Base-by-base conservation (phyloP, 2,888 invertebrate species). In the Ectemnius cavifrons region DNA sequence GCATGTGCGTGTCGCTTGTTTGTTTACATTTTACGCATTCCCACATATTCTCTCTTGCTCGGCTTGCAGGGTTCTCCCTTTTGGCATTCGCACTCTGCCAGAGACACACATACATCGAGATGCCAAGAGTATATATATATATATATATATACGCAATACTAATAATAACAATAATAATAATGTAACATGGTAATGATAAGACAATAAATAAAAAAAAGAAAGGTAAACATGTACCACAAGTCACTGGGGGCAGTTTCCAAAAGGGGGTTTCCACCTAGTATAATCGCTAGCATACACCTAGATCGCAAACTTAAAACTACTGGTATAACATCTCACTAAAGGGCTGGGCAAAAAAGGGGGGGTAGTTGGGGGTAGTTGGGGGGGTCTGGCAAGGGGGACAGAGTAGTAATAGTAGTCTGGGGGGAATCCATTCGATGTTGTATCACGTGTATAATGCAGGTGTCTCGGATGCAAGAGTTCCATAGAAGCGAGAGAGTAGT, bases 271-370 rank as follows among this genome's bases (percentile, higher is more conserved):
- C 37, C 37, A 37, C 37, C 37, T 37, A 37, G 37, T 37, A 37
- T 37, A 37, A 37, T 84, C 82, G 86, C 86, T 89, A 88, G 89
- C 89, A 90, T 89, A 89, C 89, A 89, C 84, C 86, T 87, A 87
- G 85, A 84, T 84, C 86, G 85, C 76, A 79, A 77, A 88, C 86
- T 89, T 85, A 83, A 84, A 88, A 86, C 90, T 90, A 90, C 90
- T 83, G 77, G 73, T 82, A 86, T 82, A 87, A 90, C 90, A 90
- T 89, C 78, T 90, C 89, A 90, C 90, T 90, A 90, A 87, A 76
- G 85, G 87, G 83, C 69, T 27, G 69, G 79, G 79, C 66, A 62
- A 23, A 3, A 37, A 71, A 80, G 71, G 68, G 63, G 46, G 3
- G 5, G 52, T 58, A 65, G 58, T 20, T 20, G 61, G 58, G 70